Evolutionary conservation across 2,888 invertebrate species (phyloP), one percentile per base, ranked within the genome.

Genomic region (Apamea monoglypha): DNA sequence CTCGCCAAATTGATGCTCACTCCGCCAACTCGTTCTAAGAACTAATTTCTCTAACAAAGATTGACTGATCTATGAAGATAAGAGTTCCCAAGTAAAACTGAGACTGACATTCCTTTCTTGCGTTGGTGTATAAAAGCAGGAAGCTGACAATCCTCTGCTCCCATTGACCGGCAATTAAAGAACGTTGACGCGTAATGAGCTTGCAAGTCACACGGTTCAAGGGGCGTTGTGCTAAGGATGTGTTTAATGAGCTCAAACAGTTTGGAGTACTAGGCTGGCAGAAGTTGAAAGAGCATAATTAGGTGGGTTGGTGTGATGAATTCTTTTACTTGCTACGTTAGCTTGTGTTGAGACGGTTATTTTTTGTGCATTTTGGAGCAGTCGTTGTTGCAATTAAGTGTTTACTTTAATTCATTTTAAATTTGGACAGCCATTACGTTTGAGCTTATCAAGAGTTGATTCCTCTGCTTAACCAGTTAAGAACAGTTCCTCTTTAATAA

Each of bases 171-270:
- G 21, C 83, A 87, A 88, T 88, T 76, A 83, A 66, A 56, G 29
- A 80, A 61, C 77, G 80, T 83, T 78, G 82, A 78, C 82, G 44
- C 72, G 68, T 87, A 82, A 87, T 84, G 78, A 84, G 84, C 64
- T 64, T 47, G 74, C 32, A n/a, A 71, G 75, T 86, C 74, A 81
- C 87, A 87, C 86, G 86, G 87, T 86, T 86, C 78, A 82, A 78
- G 86, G 81, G 82, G 83, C 77, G 77, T 81, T 76, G 75, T 71
- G 76, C 74, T 78, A 73, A 87, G 84, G 87, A 90, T 81, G 78
- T 77, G 64, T 72, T 80, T 91, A 83, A 88, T 74, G 83, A 83
- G 78, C 56, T 70, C 83, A 70, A 76, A 76, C 77, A 61, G 61
- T 18, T 68, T 50, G n/a, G 40, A 70, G 73, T 76, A 83, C 72